phyloP scores from a whole-genome alignment of 2,888 invertebrate genomes.

The Lagria hirta region DNA sequence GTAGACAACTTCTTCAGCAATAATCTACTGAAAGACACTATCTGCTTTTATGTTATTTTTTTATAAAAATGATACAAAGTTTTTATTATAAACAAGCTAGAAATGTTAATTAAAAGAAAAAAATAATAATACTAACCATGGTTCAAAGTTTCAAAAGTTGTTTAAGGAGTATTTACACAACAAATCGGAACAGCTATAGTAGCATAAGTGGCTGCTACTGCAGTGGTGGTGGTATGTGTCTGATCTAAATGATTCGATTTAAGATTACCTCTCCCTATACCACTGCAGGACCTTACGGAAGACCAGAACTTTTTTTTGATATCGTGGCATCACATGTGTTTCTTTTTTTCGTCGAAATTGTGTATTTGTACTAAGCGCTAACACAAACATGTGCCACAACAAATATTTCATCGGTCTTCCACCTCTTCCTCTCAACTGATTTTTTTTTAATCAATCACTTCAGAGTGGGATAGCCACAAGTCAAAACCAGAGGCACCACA shows the following conservation, averaged over 20 bases:
- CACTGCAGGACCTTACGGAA: constrained; percentile 48
- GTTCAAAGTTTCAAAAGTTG: constrained; percentile 39
- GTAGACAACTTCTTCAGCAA: no score
- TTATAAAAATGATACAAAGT: no score
- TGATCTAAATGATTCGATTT: constrained; percentile 22
- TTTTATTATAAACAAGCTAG: no score
- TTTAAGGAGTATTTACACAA: constrained; percentile 33
- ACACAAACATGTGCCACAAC: constrained; percentile 42
- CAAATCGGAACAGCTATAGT: constrained; percentile 39
- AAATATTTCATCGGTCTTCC: constrained; percentile 54
- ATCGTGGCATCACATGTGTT: constrained; percentile 24
- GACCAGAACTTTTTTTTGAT: constrained; percentile 41
- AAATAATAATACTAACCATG: constrained; percentile 43
- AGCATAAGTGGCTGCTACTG: constrained; percentile 44
- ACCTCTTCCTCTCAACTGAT: constrained; percentile 43
- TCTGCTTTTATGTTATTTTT: no score
- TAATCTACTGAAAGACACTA: no score
- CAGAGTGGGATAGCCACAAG: constrained; percentile 46
- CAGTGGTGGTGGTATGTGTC: constrained; percentile 37
- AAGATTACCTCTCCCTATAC: constrained; percentile 28
- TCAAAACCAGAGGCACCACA: constrained; percentile 56
- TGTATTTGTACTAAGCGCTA: no score
- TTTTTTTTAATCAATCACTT: no score
- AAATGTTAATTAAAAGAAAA: no score
- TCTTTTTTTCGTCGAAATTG: no score